Base-by-base conservation (phyloP, 2,113 vertebrate species). In the Chloebia gouldiae region DNA sequence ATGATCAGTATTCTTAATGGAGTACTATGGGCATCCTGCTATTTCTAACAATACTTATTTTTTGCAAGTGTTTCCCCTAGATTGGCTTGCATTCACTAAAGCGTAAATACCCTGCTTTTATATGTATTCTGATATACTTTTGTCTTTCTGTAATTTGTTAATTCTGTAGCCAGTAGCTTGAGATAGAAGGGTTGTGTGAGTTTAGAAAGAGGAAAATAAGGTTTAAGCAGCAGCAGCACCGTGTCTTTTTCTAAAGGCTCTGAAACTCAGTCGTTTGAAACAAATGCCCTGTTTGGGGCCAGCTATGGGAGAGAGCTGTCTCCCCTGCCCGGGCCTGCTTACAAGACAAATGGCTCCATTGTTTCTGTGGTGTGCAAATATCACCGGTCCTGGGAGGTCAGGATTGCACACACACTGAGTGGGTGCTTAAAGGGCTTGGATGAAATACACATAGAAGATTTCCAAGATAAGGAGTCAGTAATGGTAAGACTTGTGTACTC, bases 331-430 rank as follows among this genome's bases (percentile, higher is more conserved):
- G 30, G 72, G 17, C 53, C 79, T 53, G 63, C 86, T 49, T 22
- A 47, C 11, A 39, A 96, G 81, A 95, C 91, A 95, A 95, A 91
- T 75, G 86, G 65, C 73, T 51, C 84, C 84, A 89, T 95, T 96
- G 96, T 93, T 95, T 53, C 65, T 37, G 33, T 18, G 80, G 73
- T 81, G 88, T 70, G 91, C 60, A 95, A 95, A 94, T 73, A 94
- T 40, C 82, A 33, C 50, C 4, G 0, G 80, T 70, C 94, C 82
- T 92, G 93, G 86, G 86, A 90, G 92, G 92, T 93, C 82, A 88
- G 88, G 80, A 59, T 42, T 92, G 80, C 86, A 71, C 8, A 7
- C 64, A 8, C 60, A 39, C 72, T 73, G 69, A 92, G 88, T 90
- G 85, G 71, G 50, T 92, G 71, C 92, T 92, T 69, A 28, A 86